These are phyloP conservation scores for Aleiodes sp. DNA, from an alignment of 1,140 invertebrate species.

Conservation along the genomic window DNA sequence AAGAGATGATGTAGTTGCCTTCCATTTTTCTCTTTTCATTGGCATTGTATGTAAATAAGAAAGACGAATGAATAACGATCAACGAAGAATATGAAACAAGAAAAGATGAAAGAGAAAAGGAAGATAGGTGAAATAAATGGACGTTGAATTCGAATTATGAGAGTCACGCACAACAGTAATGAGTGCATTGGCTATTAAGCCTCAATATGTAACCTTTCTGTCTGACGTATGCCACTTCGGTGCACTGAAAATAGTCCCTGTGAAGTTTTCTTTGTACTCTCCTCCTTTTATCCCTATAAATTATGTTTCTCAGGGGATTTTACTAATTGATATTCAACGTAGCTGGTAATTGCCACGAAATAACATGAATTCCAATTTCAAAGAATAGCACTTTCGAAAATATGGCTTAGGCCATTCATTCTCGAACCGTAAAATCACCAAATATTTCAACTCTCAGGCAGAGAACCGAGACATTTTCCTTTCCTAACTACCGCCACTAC, in stretches of 20 bases:
- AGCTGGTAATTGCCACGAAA: slow-evolving; percentile 58
- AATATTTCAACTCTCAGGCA: slow-evolving; percentile 61
- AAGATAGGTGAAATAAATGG: slow-evolving; percentile 21
- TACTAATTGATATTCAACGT: slow-evolving; percentile 64
- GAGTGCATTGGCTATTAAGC: neutral
- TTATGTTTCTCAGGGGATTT: slow-evolving; percentile 28
- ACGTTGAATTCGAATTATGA: slow-evolving; percentile 41
- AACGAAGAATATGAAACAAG: slow-evolving; percentile 15
- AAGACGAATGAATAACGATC: slow-evolving; percentile 39
- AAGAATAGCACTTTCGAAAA: slow-evolving; percentile 51
- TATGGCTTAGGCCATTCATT: slow-evolving; percentile 59
- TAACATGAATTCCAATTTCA: slow-evolving; percentile 63
- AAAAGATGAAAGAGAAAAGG: neutral
- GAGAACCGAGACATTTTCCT: slow-evolving; percentile 49
- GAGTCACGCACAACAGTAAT: slow-evolving; percentile 23
- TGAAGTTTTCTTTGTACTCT: neutral
- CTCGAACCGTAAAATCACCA: slow-evolving; percentile 58
- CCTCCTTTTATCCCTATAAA: neutral
- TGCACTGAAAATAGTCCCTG: neutral
- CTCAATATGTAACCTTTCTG: neutral
- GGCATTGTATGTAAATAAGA: slow-evolving; percentile 47
- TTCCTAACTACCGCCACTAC: slow-evolving; percentile 8
- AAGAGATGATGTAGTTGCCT: neutral
- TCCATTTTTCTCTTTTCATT: slow-evolving; percentile 26
- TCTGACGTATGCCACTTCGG: neutral